Conservation (phyloP, 2,888 invertebrate species). For the Agrilus cyanescens region DNA sequence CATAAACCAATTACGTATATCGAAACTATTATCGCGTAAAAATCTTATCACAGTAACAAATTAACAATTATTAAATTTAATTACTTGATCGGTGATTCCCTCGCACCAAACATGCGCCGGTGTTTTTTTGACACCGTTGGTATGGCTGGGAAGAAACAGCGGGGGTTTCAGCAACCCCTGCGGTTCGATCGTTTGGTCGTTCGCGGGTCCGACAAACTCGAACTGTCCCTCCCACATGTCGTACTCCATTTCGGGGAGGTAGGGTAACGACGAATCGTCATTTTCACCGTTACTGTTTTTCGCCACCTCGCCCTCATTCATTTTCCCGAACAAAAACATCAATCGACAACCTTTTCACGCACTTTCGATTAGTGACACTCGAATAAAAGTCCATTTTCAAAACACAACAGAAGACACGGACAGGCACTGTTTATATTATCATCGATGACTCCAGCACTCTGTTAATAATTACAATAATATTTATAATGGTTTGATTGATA, state of each 20-base stretch:
- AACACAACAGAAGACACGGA: too few species aligned
- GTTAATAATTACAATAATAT: too few species aligned
- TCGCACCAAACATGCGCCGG: constrained; percentile 46
- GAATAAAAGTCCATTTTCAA: not conserved
- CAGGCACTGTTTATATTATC: too few species aligned
- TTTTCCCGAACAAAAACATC: constrained; percentile 14
- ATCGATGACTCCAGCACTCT: too few species aligned
- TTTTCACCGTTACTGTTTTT: constrained; percentile 39
- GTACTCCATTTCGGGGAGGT: constrained; percentile 58
- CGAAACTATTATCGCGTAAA: not conserved
- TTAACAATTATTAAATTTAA: not conserved
- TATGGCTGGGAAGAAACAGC: constrained; percentile 15
- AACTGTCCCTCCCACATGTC: constrained; percentile 87
- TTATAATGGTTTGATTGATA: too few species aligned
- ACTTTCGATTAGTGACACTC: not conserved
- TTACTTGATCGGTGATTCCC: constrained; percentile 51
- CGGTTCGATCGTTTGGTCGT: constrained; percentile 12
- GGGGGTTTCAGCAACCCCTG: constrained; percentile 22
- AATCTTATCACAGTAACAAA: not conserved
- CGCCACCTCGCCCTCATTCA: constrained; percentile 26
- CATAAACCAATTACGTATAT: not conserved
- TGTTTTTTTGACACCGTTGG: constrained; percentile 45
- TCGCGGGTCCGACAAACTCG: constrained; percentile 58
- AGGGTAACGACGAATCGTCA: constrained; percentile 25
- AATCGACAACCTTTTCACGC: constrained; percentile 17